These are phyloP conservation scores for Athalia circularis DNA, from an alignment of 2,888 invertebrate species.

Conservation along the genomic window DNA sequence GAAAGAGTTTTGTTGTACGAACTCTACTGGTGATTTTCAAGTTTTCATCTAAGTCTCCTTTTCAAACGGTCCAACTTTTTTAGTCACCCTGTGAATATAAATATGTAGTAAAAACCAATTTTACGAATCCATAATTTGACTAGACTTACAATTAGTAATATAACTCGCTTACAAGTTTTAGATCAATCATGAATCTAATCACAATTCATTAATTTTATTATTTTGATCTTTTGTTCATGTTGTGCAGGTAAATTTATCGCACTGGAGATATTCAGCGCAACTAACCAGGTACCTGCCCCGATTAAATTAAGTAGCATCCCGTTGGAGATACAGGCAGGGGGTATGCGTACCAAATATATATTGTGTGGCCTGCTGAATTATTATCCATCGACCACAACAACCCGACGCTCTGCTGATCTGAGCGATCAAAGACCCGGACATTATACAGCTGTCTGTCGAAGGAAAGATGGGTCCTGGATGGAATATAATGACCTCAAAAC, in stretches of 20 bases:
- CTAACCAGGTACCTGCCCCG: not conserved
- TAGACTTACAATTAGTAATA: too few species aligned
- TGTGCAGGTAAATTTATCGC: slow-evolving; percentile 8
- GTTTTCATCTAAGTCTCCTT: too few species aligned
- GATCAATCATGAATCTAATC: too few species aligned
- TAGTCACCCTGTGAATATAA: too few species aligned
- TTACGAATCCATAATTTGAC: too few species aligned
- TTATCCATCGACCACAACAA: not conserved
- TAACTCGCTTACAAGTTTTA: too few species aligned
- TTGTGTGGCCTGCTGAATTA: not conserved
- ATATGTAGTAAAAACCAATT: too few species aligned
- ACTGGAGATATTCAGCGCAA: not conserved
- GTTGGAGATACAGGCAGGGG: not conserved
- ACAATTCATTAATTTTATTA: too few species aligned
- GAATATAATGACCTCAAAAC: not conserved
- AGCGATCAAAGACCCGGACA: not conserved
- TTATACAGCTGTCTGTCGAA: not conserved
- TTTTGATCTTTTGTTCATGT: too few species aligned
- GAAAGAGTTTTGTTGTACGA: too few species aligned
- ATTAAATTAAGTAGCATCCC: not conserved
- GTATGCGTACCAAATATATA: not conserved
- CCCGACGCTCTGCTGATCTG: not conserved
- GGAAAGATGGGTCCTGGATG: slow-evolving; percentile 2
- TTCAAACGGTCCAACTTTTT: too few species aligned
- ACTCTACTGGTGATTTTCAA: too few species aligned